phyloP scores from a whole-genome alignment of 2,888 invertebrate genomes.

The Dromius quadrimaculatus region DNA sequence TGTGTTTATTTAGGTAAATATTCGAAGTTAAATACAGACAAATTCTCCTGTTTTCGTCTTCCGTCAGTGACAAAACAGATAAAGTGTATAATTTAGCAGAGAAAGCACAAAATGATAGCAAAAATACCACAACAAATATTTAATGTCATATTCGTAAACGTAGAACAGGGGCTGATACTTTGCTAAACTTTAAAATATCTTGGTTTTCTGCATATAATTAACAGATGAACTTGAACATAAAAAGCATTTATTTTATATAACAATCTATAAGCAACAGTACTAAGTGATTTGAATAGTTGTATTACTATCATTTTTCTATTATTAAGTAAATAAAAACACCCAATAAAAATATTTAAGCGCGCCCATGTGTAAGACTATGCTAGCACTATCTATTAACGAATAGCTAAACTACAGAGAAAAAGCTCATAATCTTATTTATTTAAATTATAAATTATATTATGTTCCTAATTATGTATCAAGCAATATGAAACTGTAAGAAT shows the following conservation, averaged over 20 bases:
- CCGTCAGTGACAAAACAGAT: constrained; percentile 23
- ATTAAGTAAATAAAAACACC: constrained; percentile 7
- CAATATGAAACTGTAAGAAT: too few relatives aligned
- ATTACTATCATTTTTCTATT: not conserved
- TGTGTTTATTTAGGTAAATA: constrained; percentile 29
- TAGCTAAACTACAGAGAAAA: too few relatives aligned
- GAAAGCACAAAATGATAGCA: constrained; percentile 22
- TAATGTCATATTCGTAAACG: constrained; percentile 12
- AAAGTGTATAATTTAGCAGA: constrained; percentile 24
- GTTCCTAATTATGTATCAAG: too few relatives aligned
- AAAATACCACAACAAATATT: constrained; percentile 34
- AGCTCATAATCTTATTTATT: too few relatives aligned
- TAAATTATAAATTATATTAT: too few relatives aligned
- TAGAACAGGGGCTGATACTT: too few relatives aligned
- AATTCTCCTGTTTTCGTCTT: not conserved
- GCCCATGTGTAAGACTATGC: constrained; percentile 3
- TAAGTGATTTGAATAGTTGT: not conserved
- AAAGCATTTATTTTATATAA: too few relatives aligned
- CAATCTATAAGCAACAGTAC: too few relatives aligned
- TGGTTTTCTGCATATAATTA: too few relatives aligned
- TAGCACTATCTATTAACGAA: too few relatives aligned
- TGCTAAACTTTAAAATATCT: too few relatives aligned
- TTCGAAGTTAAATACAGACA: constrained; percentile 1
- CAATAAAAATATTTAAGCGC: not conserved
- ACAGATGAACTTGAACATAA: too few relatives aligned